A percentile compares a stretch with the other conserved stretches of the same genome.
Evolutionary conservation across 2,888 invertebrate genomes (phyloP).

Genomic region (Lampropteryx suffumata): DNA sequence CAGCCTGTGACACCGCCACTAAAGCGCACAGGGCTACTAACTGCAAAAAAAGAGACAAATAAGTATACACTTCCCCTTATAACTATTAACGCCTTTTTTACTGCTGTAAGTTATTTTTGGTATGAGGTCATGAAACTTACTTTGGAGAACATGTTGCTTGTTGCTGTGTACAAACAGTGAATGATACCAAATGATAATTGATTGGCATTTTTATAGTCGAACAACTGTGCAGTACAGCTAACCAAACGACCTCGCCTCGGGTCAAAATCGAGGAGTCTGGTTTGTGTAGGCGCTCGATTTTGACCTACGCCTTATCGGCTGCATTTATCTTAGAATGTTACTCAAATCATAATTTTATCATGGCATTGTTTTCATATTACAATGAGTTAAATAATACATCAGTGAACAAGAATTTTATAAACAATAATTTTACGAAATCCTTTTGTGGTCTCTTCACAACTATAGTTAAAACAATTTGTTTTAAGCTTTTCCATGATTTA

Average conservation of each 20-base stretch:
- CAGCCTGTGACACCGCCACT: conserved; percentile 48
- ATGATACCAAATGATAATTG: conserved; percentile 35
- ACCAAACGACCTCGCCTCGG: conserved; percentile 49
- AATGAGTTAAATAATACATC: no score
- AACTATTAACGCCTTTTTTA: no score
- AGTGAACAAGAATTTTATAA: no score
- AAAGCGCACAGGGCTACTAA: conserved; percentile 44
- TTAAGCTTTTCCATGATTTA: no score
- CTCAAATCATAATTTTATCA: no score
- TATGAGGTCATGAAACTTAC: conserved; percentile 41
- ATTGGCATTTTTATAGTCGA: conserved; percentile 44
- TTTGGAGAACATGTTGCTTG: conserved; percentile 61
- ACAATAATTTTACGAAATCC: no score
- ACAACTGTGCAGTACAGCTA: conserved; percentile 31
- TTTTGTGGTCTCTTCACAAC: no score
- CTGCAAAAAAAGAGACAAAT: conserved; percentile 37
- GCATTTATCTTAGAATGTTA: conserved; percentile 11
- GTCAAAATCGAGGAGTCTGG: conserved; percentile 36
- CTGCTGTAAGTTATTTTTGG: no score
- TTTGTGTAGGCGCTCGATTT: conserved; percentile 14
- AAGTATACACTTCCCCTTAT: no score
- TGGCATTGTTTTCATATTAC: no score
- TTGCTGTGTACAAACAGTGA: conserved; percentile 43
- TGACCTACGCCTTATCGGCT: conserved; percentile 31
- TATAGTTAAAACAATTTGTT: no score